These are phyloP conservation scores for Porites divaricata DNA, from an alignment of 92 coral and sea anemone species.

Conservation along the genomic window DNA sequence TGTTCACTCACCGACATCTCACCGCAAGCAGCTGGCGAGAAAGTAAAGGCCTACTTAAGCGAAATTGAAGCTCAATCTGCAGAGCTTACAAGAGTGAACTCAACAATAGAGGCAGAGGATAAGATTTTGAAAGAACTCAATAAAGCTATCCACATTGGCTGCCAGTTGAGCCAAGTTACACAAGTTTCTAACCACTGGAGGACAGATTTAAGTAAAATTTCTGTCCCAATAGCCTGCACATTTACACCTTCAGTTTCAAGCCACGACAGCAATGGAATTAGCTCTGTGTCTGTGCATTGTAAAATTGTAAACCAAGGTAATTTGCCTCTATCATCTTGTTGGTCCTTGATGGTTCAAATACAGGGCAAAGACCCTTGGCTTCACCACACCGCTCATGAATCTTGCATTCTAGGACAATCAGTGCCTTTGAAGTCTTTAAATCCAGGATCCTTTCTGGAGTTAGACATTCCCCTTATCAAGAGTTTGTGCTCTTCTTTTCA, in stretches of 20 bases:
- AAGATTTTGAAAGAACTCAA: slow-evolving; percentile 58
- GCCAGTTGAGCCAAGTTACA: slow-evolving; percentile 23
- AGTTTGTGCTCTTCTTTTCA: slow-evolving; percentile 23
- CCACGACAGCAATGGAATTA: slow-evolving; percentile 1
- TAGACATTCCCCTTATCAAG: slow-evolving; percentile 28
- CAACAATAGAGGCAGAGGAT: slow-evolving; percentile 38
- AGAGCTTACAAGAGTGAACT: slow-evolving; percentile 31
- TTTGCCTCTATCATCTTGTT: slow-evolving; percentile 22
- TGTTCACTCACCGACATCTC: slow-evolving; percentile 23
- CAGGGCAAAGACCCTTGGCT: slow-evolving; percentile 41
- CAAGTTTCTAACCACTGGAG: neutral
- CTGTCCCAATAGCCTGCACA: slow-evolving; percentile 7
- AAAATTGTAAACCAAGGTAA: slow-evolving; percentile 41
- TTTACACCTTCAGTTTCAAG: slow-evolving; percentile 18
- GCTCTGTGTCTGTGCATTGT: slow-evolving; percentile 12
- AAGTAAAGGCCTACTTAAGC: slow-evolving; percentile 46
- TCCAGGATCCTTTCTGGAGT: slow-evolving; percentile 25
- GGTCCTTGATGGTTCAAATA: slow-evolving; percentile 31
- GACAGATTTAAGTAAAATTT: neutral
- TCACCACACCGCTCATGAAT: neutral
- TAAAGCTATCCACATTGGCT: slow-evolving; percentile 42
- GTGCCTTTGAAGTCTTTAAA: slow-evolving; percentile 12
- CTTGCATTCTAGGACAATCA: neutral
- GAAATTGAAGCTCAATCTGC: slow-evolving; percentile 32
- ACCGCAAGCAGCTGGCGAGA: slow-evolving; percentile 55